Base-by-base conservation (phyloP, 2,888 invertebrate species). In the Cyclophora punctaria region DNA sequence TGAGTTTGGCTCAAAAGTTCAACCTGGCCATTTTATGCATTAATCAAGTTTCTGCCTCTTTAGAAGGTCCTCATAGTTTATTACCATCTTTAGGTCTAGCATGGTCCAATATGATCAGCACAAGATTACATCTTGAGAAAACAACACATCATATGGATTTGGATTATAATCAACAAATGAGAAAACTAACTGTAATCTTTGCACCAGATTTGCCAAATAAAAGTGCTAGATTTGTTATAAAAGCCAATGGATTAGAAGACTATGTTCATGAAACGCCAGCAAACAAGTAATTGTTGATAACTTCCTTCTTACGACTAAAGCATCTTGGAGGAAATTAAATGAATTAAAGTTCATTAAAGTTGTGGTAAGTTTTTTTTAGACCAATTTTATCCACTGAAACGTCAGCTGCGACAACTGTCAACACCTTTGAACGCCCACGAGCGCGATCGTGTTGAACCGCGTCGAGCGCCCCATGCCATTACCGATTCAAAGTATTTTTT, bases 101-200 rank as follows among this genome's bases (percentile, higher is more conserved):
- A 47, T 89, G 89, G 89, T 83, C 89, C 3, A 89, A 89, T 56
- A 78, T 89, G 80, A 67, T 89, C 42, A 70, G 76, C 35, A 78
- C 78, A 4, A 75, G 89, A 54, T 58, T 84, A 4, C 63, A 66
- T 55, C 48, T 82, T n/a, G 71, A 54, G 46, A 80, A 75, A 62
- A 69, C 65, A 40, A 49, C 51, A 35, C 47, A 58, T 45, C 50
- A 48, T 51, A 33, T 52, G 45, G 44, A 53, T 59, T 51, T 41
- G 58, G 55, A 63, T 50, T 46, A 57, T 53, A 60, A 67, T 54
- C 45, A 52, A 4, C 50, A 60, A 56, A 33, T 80, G 0, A 77
- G 86, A 64, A 71, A 83, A 59, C 55, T 85, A 20, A 58, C 59
- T 58, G 60, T 80, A 42, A 59, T 73, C 34, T 83, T 80, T 73